A percentile compares a stretch with the other conserved stretches of the same genome.
phyloP scores from a whole-genome alignment of 1,140 invertebrate genomes.

The Pentalonia nigronervosa region DNA sequence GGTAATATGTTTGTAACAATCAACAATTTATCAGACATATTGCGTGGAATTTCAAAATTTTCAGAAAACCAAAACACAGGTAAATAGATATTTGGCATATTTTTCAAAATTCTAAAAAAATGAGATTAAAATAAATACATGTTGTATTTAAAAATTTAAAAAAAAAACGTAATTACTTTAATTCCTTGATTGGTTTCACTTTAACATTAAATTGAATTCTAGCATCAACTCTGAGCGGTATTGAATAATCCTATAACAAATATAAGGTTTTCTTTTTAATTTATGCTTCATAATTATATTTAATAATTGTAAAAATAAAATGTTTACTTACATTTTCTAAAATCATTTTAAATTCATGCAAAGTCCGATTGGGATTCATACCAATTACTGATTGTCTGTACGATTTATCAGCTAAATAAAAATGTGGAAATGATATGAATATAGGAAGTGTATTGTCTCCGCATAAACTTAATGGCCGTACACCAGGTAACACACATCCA shows the following conservation, averaged over 20 bases:
- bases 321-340: slow-evolving; percentile 70
- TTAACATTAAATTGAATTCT: slow-evolving; percentile 81
- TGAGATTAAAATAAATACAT: neutral
- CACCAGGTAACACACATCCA: slow-evolving; percentile 36
- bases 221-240: slow-evolving; percentile 77
- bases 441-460: slow-evolving; percentile 66
- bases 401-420: slow-evolving; percentile 70
- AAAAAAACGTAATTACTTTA: slow-evolving; percentile 69
- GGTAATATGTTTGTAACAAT: slow-evolving; percentile 42
- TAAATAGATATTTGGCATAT: slow-evolving; percentile 23
- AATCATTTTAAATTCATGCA: slow-evolving; percentile 70
- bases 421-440: slow-evolving; percentile 77
- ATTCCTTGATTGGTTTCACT: slow-evolving; percentile 70
- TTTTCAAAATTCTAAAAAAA: slow-evolving; percentile 31
- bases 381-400: slow-evolving; percentile 69
- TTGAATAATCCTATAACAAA: slow-evolving; percentile 71
- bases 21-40: slow-evolving; percentile 31
- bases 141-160: neutral
- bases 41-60: slow-evolving; percentile 23
- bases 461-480: slow-evolving; percentile 42
- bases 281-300: neutral
- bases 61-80: slow-evolving; percentile 50
- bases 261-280: neutral
- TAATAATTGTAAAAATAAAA: neutral
- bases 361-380: slow-evolving; percentile 68